phyloP scores from a whole-genome alignment of 2,888 invertebrate genomes.

The Heteromyza rotundicornis region DNA sequence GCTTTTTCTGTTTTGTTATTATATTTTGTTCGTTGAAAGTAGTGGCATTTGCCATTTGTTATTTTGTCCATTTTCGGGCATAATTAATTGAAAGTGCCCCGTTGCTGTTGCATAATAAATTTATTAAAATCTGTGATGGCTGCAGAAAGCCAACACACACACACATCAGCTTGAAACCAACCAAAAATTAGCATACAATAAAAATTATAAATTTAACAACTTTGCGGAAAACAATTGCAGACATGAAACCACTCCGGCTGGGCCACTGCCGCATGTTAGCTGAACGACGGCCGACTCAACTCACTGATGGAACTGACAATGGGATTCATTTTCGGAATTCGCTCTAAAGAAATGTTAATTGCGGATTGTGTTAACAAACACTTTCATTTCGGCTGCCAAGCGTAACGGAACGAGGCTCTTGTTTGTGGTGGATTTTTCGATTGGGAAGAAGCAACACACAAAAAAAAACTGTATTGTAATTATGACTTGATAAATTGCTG shows the following conservation, averaged over 20 bases:
- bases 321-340: too few relatives aligned
- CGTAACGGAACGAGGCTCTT: too few relatives aligned
- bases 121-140: background rate
- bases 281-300: too few relatives aligned
- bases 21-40: background rate
- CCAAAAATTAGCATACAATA: slow-evolving; percentile 51
- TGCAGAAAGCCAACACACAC: slow-evolving; percentile 14
- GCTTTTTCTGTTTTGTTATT: background rate
- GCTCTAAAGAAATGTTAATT: slow-evolving; percentile 33
- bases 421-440: too few relatives aligned
- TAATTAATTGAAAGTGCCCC: slow-evolving; percentile 20
- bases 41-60: background rate
- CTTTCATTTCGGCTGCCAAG: slow-evolving; percentile 49
- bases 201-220: slow-evolving; percentile 42
- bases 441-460: too few relatives aligned
- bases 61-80: slow-evolving; percentile 13
- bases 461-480: too few relatives aligned
- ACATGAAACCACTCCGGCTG: too few relatives aligned
- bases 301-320: too few relatives aligned
- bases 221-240: slow-evolving; percentile 31
- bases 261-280: too few relatives aligned
- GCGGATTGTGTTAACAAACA: slow-evolving; percentile 32
- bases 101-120: background rate
- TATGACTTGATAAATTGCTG: too few relatives aligned
- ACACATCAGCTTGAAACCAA: too few relatives aligned